These are phyloP conservation scores for Deroptyus accipitrinus DNA, from an alignment of 2,113 vertebrate genomes.

Conservation along the genomic window DNA sequence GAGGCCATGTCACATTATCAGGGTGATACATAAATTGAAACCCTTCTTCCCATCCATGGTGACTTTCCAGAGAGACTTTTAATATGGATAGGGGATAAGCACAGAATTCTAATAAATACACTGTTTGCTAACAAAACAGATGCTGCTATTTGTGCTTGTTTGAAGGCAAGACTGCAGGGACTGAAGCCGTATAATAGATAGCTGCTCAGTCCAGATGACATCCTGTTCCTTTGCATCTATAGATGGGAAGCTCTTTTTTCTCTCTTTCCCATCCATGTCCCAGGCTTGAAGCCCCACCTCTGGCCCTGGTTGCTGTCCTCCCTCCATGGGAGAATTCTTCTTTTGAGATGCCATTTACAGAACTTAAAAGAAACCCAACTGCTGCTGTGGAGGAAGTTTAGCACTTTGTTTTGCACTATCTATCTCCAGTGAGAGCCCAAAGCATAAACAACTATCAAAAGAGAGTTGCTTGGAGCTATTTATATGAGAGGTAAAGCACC, in stretches of 20 bases:
- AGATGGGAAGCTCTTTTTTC: background rate
- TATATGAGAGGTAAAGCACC: background rate
- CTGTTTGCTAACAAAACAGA: background rate
- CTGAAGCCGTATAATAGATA: background rate
- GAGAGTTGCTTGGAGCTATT: background rate
- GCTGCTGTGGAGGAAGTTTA: background rate
- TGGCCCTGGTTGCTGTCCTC: background rate
- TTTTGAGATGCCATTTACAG: background rate
- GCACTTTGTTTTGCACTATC: background rate
- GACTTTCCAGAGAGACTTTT: background rate
- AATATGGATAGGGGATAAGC: background rate
- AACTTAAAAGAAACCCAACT: background rate
- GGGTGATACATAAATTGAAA: background rate
- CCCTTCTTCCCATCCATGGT: background rate
- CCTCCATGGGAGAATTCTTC: background rate
- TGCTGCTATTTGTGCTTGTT: background rate
- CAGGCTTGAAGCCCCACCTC: background rate
- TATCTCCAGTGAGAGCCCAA: background rate
- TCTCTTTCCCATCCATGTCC: background rate
- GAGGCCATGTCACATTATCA: background rate
- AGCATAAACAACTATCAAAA: constrained; percentile 1
- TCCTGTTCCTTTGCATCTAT: background rate
- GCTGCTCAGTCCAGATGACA: background rate
- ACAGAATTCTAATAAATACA: background rate
- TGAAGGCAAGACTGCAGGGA: background rate